Base-by-base conservation (phyloP, 2,888 invertebrate species). In the Drosophila affinis region DNA sequence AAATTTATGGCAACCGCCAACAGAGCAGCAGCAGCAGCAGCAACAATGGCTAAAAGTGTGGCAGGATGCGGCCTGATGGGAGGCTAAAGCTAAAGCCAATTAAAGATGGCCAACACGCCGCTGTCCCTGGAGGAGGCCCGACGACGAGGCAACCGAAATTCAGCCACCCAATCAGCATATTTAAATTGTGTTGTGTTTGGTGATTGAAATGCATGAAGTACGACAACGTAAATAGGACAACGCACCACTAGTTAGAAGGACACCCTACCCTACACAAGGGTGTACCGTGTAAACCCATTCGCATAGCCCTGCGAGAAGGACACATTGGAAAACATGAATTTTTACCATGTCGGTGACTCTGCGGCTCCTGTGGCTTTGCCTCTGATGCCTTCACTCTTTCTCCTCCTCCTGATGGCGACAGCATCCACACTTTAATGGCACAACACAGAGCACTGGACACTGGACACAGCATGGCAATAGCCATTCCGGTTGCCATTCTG, bases 81-180 rank as follows among this genome's bases (percentile, higher is more conserved):
- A 73, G 72, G 73, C 62, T 17, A 54, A 52, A 39, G 18, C 21
- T 56, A 76, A 75, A 79, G 79, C 78, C 83, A 83, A 86, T 84
- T 83, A 79, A 86, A 80, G 80, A 68, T 64, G 75, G 48, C 39
- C 77, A 53, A 77, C 67, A 48, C 57, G n/a, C 32, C 52, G 18
- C 51, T 68, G 69, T 69, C 58, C 68, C 68, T 46, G 46, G 58
- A 53, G 57, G 48, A 46, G 39, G 65, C 29, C 49, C 56, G 76
- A 70, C 62, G 77, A 65, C 72, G 12, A 39, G 34, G 34, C 67
- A 78, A 79, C 74, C 80, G 64, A 83, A 74, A 86, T 79, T 79
- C 77, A 83, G 79, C 70, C 86, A 82, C 77, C 85, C 85, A 86
- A 86, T 87, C 87, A 85, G 85, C 87, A 86, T 86, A 86, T 86